Evolutionary conservation across 2,797 vertebrate species (phyloP).

Genomic region (Glossophaga mutica): DNA sequence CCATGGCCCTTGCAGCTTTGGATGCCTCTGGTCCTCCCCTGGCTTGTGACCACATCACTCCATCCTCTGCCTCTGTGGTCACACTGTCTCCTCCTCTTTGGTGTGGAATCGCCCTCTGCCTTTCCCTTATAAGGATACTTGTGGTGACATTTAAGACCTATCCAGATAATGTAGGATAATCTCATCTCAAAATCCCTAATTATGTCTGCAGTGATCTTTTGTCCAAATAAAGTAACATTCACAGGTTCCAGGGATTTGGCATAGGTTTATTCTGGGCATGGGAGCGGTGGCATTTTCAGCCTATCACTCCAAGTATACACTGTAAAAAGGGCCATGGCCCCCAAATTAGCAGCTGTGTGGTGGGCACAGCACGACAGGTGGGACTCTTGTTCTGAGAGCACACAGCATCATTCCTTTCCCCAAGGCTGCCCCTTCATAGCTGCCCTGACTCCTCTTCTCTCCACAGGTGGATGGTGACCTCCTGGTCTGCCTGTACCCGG

Average conservation of each 20-base stretch:
- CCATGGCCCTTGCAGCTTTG: background rate
- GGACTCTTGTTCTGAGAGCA: background rate
- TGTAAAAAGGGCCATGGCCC: background rate
- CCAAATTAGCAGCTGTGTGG: background rate
- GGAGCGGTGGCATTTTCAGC: background rate
- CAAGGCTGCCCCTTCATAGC: background rate
- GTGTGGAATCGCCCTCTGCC: background rate
- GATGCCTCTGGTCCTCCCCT: background rate
- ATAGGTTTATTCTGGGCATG: background rate
- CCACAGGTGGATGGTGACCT: constrained; percentile 90
- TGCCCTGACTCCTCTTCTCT: background rate
- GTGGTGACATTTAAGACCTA: background rate
- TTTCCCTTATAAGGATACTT: background rate
- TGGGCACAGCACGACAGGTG: accelerated
- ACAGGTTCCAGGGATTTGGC: background rate
- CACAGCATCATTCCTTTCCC: accelerated
- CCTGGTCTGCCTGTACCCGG: constrained; percentile 91
- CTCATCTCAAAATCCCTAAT: background rate
- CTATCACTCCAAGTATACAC: background rate
- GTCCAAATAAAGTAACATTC: background rate
- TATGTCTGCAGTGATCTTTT: background rate
- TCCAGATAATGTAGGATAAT: background rate
- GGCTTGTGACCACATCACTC: background rate
- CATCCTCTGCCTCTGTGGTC: background rate
- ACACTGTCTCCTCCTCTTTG: background rate